Evolutionary conservation across 2,888 invertebrate species (phyloP).

Genomic region (Drosophila buzzatii): DNA sequence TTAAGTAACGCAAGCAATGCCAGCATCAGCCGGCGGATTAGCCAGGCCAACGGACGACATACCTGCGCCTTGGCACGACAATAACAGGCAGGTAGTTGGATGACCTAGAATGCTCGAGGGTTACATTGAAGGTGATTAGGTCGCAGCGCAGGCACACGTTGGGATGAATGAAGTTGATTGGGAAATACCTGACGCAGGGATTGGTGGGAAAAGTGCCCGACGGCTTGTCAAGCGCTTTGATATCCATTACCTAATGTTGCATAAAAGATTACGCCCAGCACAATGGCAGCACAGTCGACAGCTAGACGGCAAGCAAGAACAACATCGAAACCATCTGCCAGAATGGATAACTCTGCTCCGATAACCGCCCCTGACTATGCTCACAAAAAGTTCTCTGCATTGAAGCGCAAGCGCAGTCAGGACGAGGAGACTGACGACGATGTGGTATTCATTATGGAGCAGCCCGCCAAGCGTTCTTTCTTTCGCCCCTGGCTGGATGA

Average conservation of each 20-base stretch:
- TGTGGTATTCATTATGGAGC: slow-evolving; percentile 60
- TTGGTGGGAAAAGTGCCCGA: slow-evolving; percentile 59
- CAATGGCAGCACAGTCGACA: slow-evolving; percentile 49
- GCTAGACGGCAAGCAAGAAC: slow-evolving; percentile 39
- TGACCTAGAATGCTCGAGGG: neutral
- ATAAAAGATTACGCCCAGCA: slow-evolving; percentile 61
- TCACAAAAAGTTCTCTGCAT: slow-evolving; percentile 65
- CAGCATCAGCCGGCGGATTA: slow-evolving; percentile 57
- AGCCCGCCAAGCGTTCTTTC: slow-evolving; percentile 58
- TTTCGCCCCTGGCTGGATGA: slow-evolving; percentile 70
- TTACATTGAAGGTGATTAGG: slow-evolving; percentile 49
- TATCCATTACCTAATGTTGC: slow-evolving; percentile 69
- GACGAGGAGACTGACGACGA: slow-evolving; percentile 60
- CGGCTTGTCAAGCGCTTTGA: slow-evolving; percentile 21
- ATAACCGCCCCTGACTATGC: slow-evolving; percentile 33
- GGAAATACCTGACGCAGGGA: slow-evolving; percentile 69
- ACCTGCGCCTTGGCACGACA: slow-evolving; percentile 21
- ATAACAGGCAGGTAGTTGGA: slow-evolving; percentile 36
- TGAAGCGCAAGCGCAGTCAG: slow-evolving; percentile 64
- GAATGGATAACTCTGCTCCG: slow-evolving; percentile 22
- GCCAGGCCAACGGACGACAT: slow-evolving; percentile 7
- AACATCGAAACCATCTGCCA: slow-evolving; percentile 22
- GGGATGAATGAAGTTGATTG: slow-evolving; percentile 70
- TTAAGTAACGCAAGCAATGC: slow-evolving; percentile 28
- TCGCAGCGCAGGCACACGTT: slow-evolving; percentile 52